Evolutionary conservation across 2,113 vertebrate genomes (phyloP).

Genomic region (Sylvicapra grimmia): DNA sequence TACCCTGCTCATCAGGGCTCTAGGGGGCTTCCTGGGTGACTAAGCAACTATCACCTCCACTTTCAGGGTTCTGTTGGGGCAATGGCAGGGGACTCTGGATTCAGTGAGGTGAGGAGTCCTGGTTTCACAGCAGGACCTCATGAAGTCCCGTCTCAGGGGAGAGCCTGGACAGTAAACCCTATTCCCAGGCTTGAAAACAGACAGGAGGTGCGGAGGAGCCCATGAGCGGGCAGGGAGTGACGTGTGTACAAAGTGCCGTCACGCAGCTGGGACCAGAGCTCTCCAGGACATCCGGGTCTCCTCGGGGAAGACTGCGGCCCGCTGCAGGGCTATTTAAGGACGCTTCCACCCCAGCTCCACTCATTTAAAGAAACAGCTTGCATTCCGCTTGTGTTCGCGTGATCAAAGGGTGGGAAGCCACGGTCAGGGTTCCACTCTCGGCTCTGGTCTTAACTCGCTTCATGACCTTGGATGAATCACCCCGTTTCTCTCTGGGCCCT

Average conservation of each 20-base stretch:
- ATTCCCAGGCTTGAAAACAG: neutral
- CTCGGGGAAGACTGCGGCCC: neutral
- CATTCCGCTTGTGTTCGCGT: neutral
- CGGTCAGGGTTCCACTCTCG: neutral
- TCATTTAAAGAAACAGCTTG: neutral
- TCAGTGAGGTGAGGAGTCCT: neutral
- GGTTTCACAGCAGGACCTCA: neutral
- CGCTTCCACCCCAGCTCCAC: neutral
- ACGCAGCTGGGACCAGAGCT: neutral
- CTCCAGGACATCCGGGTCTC: neutral
- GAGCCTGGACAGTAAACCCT: neutral
- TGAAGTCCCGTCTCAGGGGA: neutral
- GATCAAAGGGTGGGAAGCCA: neutral
- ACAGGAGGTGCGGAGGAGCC: neutral
- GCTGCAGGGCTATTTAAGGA: neutral
- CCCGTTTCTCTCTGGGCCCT: neutral
- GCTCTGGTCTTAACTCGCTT: neutral
- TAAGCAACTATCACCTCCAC: neutral
- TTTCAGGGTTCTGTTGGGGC: neutral
- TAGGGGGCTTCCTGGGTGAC: no score
- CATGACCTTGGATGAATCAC: neutral
- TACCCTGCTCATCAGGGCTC: no score
- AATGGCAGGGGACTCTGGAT: rapidly evolving
- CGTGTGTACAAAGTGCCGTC: rapidly evolving
- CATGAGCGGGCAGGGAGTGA: rapidly evolving